These are phyloP conservation scores for Ormyrus rosae DNA, from an alignment of 2,888 invertebrate genomes.

Conservation along the genomic window DNA sequence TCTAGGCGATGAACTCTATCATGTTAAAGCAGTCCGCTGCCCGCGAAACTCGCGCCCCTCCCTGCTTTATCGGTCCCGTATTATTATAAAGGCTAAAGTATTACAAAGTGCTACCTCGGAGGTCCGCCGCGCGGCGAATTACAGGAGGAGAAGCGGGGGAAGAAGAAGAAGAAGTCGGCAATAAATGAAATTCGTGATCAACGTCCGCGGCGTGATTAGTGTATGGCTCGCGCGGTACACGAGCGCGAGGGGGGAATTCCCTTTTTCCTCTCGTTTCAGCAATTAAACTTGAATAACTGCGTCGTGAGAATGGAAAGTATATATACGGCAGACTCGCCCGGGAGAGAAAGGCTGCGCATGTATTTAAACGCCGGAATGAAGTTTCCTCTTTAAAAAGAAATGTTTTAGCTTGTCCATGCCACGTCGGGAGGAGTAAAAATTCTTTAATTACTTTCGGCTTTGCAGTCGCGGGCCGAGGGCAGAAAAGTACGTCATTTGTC, in stretches of 20 bases:
- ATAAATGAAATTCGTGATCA: constrained; percentile 49
- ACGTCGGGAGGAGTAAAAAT: constrained; percentile 6
- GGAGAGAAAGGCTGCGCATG: too few relatives aligned
- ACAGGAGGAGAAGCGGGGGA: too few relatives aligned
- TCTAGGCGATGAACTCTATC: constrained; percentile 52
- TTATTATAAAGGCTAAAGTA: constrained; percentile 43
- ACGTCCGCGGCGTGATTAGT: constrained; percentile 5
- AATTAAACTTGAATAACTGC: constrained; percentile 50
- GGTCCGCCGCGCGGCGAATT: not conserved
- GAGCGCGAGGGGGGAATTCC: constrained; percentile 1
- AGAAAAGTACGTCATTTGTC: constrained; percentile 19
- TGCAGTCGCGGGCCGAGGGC: not conserved
- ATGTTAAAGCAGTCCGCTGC: constrained; percentile 42
- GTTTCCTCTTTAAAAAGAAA: constrained; percentile 30
- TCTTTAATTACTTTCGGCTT: constrained; percentile 45
- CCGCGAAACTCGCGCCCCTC: constrained; percentile 5
- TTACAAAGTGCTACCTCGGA: constrained; percentile 33
- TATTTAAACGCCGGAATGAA: not conserved
- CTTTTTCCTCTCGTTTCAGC: constrained; percentile 20
- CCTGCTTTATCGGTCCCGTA: not conserved
- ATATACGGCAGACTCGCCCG: not conserved
- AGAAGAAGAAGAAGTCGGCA: constrained; percentile 10
- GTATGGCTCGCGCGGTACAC: not conserved
- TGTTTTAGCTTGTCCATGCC: constrained; percentile 17
- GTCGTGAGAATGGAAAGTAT: constrained; percentile 1